Conservation (phyloP, 2,113 vertebrate genomes). For the Channa argus region DNA sequence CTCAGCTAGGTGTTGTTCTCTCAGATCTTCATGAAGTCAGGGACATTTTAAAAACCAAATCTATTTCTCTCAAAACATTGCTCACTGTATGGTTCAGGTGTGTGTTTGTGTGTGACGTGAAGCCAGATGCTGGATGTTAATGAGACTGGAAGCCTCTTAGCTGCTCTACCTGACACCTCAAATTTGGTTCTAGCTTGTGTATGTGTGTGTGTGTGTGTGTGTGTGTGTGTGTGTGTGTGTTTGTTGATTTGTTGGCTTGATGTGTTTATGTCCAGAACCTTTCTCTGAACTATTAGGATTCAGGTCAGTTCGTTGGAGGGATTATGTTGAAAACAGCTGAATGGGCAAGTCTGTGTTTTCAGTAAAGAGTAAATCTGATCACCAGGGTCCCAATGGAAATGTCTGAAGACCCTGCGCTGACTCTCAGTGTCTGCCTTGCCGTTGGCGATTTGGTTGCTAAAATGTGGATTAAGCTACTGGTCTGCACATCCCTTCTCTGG, state of each 20-base stretch:
- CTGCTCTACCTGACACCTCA: conserved; percentile 44
- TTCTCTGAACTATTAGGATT: conserved; percentile 34
- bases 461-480: conserved; percentile 45
- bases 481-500: conserved; percentile 5
- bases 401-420: conserved; percentile 7
- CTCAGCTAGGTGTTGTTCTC: conserved; percentile 20
- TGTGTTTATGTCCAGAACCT: conserved; percentile 5
- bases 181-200: conserved; percentile 2
- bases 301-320: conserved; percentile 39
- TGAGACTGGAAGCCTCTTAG: conserved; percentile 40
- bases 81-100: conserved; percentile 1
- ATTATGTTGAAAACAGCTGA: conserved; percentile 58
- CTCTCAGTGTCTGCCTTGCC: conserved; percentile 30
- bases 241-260: neutral
- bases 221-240: conserved; percentile 16
- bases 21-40: neutral
- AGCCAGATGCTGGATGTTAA: conserved; percentile 65
- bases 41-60: conserved; percentile 30
- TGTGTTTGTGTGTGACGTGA: conserved; percentile 27
- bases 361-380: conserved; percentile 43
- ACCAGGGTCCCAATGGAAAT: conserved; percentile 20
- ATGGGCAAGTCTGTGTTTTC: conserved; percentile 34
- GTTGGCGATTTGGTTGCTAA: conserved; percentile 24
- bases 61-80: conserved; percentile 18
- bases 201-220: conserved; percentile 11